phyloP scores from a whole-genome alignment of 2,888 invertebrate genomes.

The Tortrix viridana region DNA sequence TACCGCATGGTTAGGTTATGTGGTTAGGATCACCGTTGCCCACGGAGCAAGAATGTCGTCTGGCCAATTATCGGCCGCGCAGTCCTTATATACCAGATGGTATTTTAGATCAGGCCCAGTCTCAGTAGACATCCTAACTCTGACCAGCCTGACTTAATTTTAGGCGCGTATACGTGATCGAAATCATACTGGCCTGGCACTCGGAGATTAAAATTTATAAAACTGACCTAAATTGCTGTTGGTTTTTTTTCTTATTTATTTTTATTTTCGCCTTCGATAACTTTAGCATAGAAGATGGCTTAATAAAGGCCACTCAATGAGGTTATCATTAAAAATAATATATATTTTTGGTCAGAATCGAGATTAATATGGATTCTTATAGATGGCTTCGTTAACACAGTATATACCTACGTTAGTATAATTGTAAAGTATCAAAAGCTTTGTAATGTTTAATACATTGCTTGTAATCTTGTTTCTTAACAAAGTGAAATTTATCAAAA shows the following conservation, averaged over 20 bases:
- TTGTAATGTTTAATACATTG: too few relatives aligned
- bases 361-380: too few relatives aligned
- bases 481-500: too few relatives aligned
- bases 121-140: constrained; percentile 52
- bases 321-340: too few relatives aligned
- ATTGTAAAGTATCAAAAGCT: too few relatives aligned
- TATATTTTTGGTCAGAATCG: too few relatives aligned
- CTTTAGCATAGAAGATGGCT: too few relatives aligned
- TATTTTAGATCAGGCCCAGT: constrained; percentile 51
- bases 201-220: constrained; percentile 25
- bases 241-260: not conserved
- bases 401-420: too few relatives aligned
- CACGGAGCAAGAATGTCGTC: constrained; percentile 59
- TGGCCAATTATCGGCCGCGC: constrained; percentile 55
- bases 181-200: constrained; percentile 9
- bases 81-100: constrained; percentile 71
- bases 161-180: constrained; percentile 33
- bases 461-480: too few relatives aligned
- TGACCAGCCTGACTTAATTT: constrained; percentile 36
- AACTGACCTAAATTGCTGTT: constrained; percentile 9
- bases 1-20: constrained; percentile 72
- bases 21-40: constrained; percentile 50
- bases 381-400: too few relatives aligned
- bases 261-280: not conserved
- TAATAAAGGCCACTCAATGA: too few relatives aligned